Conservation (phyloP, 2,888 invertebrate species). For the Aphidius colemani region DNA sequence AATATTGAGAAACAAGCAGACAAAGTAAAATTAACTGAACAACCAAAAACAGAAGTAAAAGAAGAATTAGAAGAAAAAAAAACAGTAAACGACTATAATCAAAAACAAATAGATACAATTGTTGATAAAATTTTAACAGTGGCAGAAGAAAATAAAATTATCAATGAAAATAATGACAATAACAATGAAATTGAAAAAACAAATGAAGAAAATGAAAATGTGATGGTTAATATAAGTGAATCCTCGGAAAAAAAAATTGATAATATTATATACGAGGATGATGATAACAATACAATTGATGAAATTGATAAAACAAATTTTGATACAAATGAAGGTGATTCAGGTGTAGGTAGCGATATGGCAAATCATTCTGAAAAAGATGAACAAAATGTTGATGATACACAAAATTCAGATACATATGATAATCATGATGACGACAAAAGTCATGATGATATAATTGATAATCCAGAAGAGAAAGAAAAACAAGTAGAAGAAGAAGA, state of each 20-base stretch:
- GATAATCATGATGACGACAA: constrained; percentile 38
- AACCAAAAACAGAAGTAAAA: neutral
- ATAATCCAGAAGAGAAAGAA: constrained; percentile 47
- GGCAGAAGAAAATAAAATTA: constrained; percentile 42
- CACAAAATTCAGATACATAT: constrained; percentile 35
- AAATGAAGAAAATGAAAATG: constrained; percentile 50
- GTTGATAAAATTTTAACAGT: constrained; percentile 46
- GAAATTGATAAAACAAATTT: constrained; percentile 50
- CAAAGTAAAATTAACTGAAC: constrained; percentile 42
- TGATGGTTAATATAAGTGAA: constrained; percentile 50
- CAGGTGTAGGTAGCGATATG: constrained; percentile 59
- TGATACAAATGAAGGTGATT: constrained; percentile 56
- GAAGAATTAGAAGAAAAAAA: too few relatives aligned
- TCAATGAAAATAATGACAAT: neutral
- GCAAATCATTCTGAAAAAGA: constrained; percentile 56
- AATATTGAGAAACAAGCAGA: constrained; percentile 52
- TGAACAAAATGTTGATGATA: constrained; percentile 55
- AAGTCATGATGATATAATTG: constrained; percentile 19
- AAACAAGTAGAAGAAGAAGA: constrained; percentile 48
- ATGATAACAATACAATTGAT: constrained; percentile 48
- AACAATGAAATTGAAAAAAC: constrained; percentile 35
- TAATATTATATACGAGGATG: constrained; percentile 27
- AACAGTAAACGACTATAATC: constrained; percentile 33
- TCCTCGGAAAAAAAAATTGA: constrained; percentile 8
- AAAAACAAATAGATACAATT: constrained; percentile 46